phyloP scores from a whole-genome alignment of 2,888 invertebrate species.

The Polydrusus cervinus region DNA sequence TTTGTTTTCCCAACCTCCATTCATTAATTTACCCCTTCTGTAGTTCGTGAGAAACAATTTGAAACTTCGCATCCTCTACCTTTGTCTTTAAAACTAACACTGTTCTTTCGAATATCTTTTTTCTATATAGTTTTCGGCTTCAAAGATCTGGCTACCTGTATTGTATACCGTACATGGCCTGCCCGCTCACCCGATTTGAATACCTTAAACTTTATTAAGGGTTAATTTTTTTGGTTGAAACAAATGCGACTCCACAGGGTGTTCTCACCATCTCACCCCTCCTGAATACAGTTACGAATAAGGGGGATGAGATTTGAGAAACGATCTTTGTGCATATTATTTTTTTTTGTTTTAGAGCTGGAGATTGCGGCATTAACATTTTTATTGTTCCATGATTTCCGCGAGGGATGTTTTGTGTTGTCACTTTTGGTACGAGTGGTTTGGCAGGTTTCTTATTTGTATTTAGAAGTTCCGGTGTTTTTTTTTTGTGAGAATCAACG shows the following conservation, averaged over 20 bases:
- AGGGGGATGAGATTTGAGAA: conserved; percentile 58
- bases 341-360: conserved; percentile 63
- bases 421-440: conserved; percentile 28
- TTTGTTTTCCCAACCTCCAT: conserved; percentile 38
- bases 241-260: conserved; percentile 41
- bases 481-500: not conserved
- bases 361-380: conserved; percentile 33
- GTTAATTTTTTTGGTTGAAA: conserved; percentile 50
- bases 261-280: conserved; percentile 45
- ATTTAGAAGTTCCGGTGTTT: not conserved
- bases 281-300: conserved; percentile 48
- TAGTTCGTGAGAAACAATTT: conserved; percentile 41
- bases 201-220: conserved; percentile 24
- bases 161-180: not conserved
- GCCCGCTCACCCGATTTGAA: conserved; percentile 25
- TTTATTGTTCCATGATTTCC: conserved; percentile 32
- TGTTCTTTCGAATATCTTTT: conserved; percentile 16
- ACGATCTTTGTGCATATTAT: conserved; percentile 66
- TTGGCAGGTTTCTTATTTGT: conserved; percentile 31
- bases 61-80: conserved; percentile 28
- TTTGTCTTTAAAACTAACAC: conserved; percentile 24
- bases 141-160: conserved; percentile 4
- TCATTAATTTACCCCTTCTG: conserved; percentile 25
- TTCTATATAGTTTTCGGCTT: not conserved
- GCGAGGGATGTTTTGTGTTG: conserved; percentile 29